Conservation (phyloP, 2,113 vertebrate genomes). For the Sus scrofa region T2T-Sscrofa CM000812.6:3101001-3101500, state of each 20-base stretch:
- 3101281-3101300: too few species aligned
- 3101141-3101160: not conserved
- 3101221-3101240: rapidly evolving
- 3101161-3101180: too few species aligned
- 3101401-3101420: not conserved
- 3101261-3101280: too few species aligned
- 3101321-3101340: not conserved
- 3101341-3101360: not conserved
- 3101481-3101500: too few species aligned
- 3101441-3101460: rapidly evolving
- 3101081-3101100: not conserved
- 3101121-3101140: rapidly evolving
- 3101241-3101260: not conserved
- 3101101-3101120: not conserved
- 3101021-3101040: not conserved
- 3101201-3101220: rapidly evolving
- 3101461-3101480: not conserved
- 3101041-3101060: not conserved
- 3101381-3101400: too few species aligned
- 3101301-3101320: rapidly evolving
- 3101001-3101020: rapidly evolving
- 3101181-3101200: not conserved
- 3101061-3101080: not conserved
- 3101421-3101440: too few species aligned
- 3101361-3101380: not conserved